Base-by-base conservation (phyloP, 2,797 vertebrate species). In the Molossus alvarezi region DNA sequence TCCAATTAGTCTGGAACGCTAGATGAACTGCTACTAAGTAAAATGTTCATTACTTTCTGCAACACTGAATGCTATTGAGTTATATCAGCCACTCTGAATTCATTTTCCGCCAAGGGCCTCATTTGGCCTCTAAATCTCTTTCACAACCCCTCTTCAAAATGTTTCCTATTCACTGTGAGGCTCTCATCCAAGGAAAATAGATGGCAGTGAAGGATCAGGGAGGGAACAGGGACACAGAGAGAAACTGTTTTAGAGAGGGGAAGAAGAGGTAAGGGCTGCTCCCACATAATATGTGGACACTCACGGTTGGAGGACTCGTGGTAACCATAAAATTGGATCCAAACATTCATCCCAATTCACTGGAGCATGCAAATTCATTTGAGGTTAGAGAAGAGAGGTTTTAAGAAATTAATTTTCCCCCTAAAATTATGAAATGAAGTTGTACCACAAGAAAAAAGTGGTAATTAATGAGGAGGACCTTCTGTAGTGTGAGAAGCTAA, bases 1-100 rank as follows among this genome's bases (percentile, higher is more conserved):
- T 96, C 95, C 97, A 95, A 67, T 98, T 97, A 98, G 97, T 84
- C 6, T 0, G 21, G 98, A 97, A 97, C 97, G 97, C 95, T 93
- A 91, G 95, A 94, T 96, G 97, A 97, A 93, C 95, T 65, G 86
- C 79, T 94, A 97, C 95, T 97, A 96, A 94, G 83, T 33, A 51
- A 65, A 92, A 93, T 18, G 76, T 85, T 62, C 41, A 57, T 88
- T 96, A 48, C 79, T 71, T 33, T 94, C 71, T 33, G 95, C 96
- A 71, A 53, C 82, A 79, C 60, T 82, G 95, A 91, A 65, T 79
- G 64, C 80, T 89, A 67, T 72, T 94, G 92, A 97, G 90, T 73
- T 94, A 51, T 33, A 87, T 82, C 81, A 33, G 69, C n/a, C 0
- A 45, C 23, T 95, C 71, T 55, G 60, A 89, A 96, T 96, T 96